Evolutionary conservation across 2,797 vertebrate species (phyloP).

Genomic region (Acanthurus leucopareius): DNA sequence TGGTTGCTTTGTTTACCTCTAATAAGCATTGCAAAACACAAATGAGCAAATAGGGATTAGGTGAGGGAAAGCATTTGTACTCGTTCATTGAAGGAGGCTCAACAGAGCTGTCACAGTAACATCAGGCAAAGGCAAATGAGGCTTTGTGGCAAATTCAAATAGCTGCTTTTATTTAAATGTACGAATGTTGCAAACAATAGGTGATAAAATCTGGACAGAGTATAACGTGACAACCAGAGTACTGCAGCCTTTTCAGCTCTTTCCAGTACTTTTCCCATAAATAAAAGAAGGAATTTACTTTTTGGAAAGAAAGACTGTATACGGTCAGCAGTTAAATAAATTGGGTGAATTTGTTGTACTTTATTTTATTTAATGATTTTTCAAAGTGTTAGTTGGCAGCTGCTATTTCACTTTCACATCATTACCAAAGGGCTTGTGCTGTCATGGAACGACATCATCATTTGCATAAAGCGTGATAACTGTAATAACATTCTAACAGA

Average conservation of each 20-base stretch:
- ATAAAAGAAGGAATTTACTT: neutral
- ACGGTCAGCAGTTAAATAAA: neutral
- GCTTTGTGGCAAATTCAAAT: constrained; percentile 2
- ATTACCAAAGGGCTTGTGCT: neutral
- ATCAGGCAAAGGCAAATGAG: constrained; percentile 3
- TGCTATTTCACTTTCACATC: neutral
- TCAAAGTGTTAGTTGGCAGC: neutral
- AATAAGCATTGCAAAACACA: constrained; percentile 21
- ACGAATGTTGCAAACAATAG: neutral
- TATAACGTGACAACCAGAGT: neutral
- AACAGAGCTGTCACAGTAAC: neutral
- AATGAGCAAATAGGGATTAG: neutral
- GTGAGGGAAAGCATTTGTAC: neutral
- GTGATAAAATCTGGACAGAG: neutral
- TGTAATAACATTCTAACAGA: neutral
- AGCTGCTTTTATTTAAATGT: constrained; percentile 10
- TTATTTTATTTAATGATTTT: neutral
- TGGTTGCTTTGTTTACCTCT: constrained; percentile 4
- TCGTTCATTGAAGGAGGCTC: neutral
- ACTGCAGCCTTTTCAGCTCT: neutral
- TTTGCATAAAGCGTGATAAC: neutral
- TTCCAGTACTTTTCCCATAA: neutral
- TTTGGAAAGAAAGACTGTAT: neutral
- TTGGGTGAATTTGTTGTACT: neutral
- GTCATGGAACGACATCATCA: neutral